These are phyloP conservation scores for Polypterus senegalus DNA, from an alignment of 2,113 vertebrate genomes.

Conservation along the genomic window DNA sequence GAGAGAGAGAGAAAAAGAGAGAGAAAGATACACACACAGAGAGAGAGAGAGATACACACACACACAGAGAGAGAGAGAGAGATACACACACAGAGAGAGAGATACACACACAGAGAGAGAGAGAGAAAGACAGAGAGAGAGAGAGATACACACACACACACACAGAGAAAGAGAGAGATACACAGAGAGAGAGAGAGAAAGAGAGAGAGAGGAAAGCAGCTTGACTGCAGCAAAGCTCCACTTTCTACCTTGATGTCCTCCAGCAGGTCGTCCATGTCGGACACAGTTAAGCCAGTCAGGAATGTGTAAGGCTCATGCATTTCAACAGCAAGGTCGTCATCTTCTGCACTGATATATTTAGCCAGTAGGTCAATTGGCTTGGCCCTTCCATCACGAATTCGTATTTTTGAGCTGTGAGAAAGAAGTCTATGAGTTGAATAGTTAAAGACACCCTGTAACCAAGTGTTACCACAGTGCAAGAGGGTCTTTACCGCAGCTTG, in stretches of 20 bases:
- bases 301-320: slow-evolving; percentile 97
- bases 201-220: background rate
- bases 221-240: background rate
- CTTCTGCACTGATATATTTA: slow-evolving; percentile 92
- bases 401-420: slow-evolving; percentile 75
- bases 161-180: background rate
- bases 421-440: background rate
- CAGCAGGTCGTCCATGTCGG: slow-evolving; percentile 91
- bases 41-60: background rate
- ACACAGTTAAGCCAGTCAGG: slow-evolving; percentile 80
- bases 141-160: too few species aligned
- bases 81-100: background rate
- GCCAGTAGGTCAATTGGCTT: slow-evolving; percentile 93
- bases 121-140: background rate
- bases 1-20: background rate
- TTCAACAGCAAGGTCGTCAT: slow-evolving; percentile 87
- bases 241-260: slow-evolving; percentile 84
- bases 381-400: slow-evolving; percentile 81
- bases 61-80: background rate
- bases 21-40: background rate
- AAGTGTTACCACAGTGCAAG: too few species aligned
- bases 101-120: too few species aligned
- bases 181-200: background rate
- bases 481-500: slow-evolving; percentile 62
- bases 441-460: too few species aligned